Conservation (phyloP, 2,113 vertebrate genomes). For the Ciconia stormi region DNA sequence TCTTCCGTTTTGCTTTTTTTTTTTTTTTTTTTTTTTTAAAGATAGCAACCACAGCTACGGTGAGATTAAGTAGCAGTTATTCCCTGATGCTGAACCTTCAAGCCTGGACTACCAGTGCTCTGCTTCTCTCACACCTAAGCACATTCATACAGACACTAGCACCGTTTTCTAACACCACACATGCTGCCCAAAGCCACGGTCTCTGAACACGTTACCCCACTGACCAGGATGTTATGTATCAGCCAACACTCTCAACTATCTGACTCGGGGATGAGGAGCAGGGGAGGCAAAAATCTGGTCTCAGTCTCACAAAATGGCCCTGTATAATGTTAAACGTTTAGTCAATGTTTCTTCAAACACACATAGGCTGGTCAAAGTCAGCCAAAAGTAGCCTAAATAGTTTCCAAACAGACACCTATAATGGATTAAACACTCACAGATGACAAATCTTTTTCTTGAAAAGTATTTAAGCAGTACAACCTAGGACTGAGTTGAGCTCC, state of each 20-base stretch:
- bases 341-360: background rate
- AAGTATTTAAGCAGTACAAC: background rate
- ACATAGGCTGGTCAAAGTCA: background rate
- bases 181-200: background rate
- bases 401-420: background rate
- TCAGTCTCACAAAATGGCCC: background rate
- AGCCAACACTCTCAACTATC: background rate
- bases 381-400: background rate
- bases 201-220: rapidly evolving
- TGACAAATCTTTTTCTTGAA: background rate
- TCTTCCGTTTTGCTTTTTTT: no score
- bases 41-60: background rate
- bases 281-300: background rate
- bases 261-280: rapidly evolving
- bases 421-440: background rate
- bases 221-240: background rate
- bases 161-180: background rate
- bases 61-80: background rate
- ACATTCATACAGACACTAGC: background rate
- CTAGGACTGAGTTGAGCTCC: background rate
- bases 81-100: background rate
- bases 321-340: background rate
- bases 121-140: background rate
- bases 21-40: background rate
- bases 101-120: background rate